phyloP scores from a whole-genome alignment of 2,888 invertebrate species.

The Epistrophe eligans region DNA sequence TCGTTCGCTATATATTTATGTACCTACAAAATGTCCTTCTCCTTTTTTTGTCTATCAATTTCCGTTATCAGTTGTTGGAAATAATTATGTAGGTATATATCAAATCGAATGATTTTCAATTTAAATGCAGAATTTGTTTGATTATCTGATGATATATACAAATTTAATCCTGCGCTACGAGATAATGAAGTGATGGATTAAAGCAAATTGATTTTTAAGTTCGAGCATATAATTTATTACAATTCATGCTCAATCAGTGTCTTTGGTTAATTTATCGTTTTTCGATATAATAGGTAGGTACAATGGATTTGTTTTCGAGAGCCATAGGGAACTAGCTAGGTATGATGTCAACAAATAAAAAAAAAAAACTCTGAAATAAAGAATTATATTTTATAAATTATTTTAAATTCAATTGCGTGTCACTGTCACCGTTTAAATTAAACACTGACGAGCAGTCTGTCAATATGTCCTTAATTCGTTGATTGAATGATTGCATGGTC shows the following conservation, averaged over 20 bases:
- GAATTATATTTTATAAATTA: no score
- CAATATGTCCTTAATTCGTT: no score
- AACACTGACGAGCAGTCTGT: no score
- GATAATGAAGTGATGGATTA: conserved; percentile 5
- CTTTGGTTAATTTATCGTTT: neutral
- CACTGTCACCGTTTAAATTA: no score
- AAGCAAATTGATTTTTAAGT: conserved; percentile 11
- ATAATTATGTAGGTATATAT: neutral
- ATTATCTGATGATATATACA: neutral
- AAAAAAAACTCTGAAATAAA: no score
- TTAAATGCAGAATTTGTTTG: conserved; percentile 23
- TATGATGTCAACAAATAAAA: no score
- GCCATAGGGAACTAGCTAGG: no score
- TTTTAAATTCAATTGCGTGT: no score
- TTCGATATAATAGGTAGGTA: neutral
- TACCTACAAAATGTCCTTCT: conserved; percentile 12
- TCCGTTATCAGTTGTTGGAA: conserved; percentile 26
- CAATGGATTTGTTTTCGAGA: no score
- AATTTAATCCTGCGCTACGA: neutral
- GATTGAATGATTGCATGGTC: no score
- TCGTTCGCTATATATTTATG: conserved; percentile 3
- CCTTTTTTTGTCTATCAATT: conserved; percentile 5
- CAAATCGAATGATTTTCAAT: conserved; percentile 20
- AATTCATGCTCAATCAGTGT: neutral
- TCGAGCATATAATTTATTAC: neutral